Percentiles rank a stretch among this genome's conserved stretches.
Conservation (phyloP, 2,888 invertebrate genomes). For the Tenthredo mesomela region DNA sequence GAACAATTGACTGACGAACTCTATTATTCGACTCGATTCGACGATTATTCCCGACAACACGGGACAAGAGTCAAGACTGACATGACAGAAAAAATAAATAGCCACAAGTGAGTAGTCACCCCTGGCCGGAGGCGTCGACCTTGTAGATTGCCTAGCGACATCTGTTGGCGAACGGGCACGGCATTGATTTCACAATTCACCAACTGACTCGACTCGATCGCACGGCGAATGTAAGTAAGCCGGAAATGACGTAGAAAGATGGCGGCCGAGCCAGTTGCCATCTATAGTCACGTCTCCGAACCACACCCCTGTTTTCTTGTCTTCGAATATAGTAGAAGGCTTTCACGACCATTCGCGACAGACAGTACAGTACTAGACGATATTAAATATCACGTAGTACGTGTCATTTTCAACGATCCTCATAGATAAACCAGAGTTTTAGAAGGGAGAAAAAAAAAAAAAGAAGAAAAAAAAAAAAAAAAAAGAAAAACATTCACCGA, state of each 20-base stretch:
- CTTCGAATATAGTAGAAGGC: neutral
- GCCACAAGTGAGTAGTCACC: neutral
- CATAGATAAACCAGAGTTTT: too few species aligned
- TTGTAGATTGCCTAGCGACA: neutral
- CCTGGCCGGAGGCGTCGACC: constrained; percentile 6
- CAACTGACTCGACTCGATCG: neutral
- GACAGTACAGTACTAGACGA: neutral
- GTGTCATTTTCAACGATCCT: neutral
- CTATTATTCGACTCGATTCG: neutral
- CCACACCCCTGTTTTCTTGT: neutral
- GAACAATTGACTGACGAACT: neutral
- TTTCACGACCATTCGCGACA: neutral
- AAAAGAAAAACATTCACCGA: neutral
- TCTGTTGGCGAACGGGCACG: neutral
- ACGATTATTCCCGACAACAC: neutral
- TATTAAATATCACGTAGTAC: neutral
- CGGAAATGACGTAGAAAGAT: neutral
- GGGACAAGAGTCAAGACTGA: neutral
- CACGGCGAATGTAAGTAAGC: neutral
- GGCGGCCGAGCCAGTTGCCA: neutral
- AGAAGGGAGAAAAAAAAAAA: too few species aligned
- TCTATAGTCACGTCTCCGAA: constrained; percentile 13
- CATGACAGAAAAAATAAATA: neutral
- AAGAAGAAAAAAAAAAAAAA: too few species aligned
- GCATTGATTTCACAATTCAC: constrained; percentile 20